Conservation (phyloP, 2,113 vertebrate genomes). For the Hippocampus abdominalis region DNA sequence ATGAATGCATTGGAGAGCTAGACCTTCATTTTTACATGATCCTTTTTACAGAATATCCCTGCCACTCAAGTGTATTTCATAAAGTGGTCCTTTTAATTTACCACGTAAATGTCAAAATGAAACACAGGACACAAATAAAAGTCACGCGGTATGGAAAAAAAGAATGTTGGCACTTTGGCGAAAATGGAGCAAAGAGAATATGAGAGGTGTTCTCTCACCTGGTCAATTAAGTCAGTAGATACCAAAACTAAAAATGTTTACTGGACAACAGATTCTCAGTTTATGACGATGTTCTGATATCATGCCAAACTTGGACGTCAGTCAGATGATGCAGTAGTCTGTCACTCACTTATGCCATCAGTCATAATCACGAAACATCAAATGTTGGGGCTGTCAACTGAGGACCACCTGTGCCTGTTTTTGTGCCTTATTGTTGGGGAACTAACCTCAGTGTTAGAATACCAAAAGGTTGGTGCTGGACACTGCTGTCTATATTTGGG, state of each 20-base stretch:
- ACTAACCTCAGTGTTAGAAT: background rate
- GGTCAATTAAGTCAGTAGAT: background rate
- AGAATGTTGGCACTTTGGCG: background rate
- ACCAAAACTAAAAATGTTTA: background rate
- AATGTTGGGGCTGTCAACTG: too few species aligned
- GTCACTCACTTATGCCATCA: background rate
- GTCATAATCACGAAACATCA: too few species aligned
- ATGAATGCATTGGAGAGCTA: constrained; percentile 25
- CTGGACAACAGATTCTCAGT: background rate
- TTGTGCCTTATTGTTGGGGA: background rate
- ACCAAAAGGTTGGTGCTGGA: too few species aligned
- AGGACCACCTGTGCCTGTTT: background rate
- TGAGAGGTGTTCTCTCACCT: background rate
- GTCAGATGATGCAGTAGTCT: background rate
- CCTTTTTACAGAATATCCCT: constrained; percentile 7
- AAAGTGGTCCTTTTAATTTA: constrained; percentile 10
- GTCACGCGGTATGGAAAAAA: background rate
- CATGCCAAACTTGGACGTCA: background rate
- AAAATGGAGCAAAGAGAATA: background rate
- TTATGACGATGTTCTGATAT: background rate
- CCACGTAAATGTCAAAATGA: background rate
- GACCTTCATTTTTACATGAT: constrained; percentile 8
- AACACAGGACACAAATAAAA: background rate
- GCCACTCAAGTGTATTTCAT: background rate
- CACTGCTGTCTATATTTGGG: too few species aligned